Evolutionary conservation across 2,888 invertebrate genomes (phyloP).

Genomic region (Netelia melanura): DNA sequence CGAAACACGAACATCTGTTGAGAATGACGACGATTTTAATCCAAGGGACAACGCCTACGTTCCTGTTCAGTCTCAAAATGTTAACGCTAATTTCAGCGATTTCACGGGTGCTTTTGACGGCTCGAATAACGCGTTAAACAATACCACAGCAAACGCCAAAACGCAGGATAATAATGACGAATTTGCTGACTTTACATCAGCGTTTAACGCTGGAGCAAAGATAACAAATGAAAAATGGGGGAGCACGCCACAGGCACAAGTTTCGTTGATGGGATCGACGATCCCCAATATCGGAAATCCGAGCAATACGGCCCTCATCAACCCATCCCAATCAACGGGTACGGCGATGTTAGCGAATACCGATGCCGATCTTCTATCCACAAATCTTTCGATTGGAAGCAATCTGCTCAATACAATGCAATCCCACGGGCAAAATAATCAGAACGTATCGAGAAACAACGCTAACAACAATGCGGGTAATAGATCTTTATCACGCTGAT

Average conservation of each 20-base stretch:
- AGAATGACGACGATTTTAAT: conserved; percentile 87
- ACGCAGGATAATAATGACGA: conserved; percentile 86
- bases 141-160: conserved; percentile 59
- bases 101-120: conserved; percentile 90
- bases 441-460: conserved; percentile 72
- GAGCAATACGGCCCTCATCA: conserved; percentile 71
- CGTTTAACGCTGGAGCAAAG: conserved; percentile 86
- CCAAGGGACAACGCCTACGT: conserved; percentile 85
- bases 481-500: conserved; percentile 42
- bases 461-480: conserved; percentile 81
- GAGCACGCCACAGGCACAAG: conserved; percentile 73
- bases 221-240: conserved; percentile 75
- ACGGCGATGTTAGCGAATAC: conserved; percentile 61
- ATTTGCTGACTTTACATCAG: conserved; percentile 93
- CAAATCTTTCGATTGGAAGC: conserved; percentile 74
- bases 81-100: conserved; percentile 90
- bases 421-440: conserved; percentile 74
- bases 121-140: conserved; percentile 64
- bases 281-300: conserved; percentile 76
- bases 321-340: conserved; percentile 66
- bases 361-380: conserved; percentile 65
- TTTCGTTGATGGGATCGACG: conserved; percentile 75
- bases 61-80: conserved; percentile 80
- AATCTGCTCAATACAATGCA: conserved; percentile 79
- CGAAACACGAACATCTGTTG: conserved; percentile 65